These are phyloP conservation scores for Elmis aenea DNA, from an alignment of 2,888 invertebrate species.

Conservation along the genomic window DNA sequence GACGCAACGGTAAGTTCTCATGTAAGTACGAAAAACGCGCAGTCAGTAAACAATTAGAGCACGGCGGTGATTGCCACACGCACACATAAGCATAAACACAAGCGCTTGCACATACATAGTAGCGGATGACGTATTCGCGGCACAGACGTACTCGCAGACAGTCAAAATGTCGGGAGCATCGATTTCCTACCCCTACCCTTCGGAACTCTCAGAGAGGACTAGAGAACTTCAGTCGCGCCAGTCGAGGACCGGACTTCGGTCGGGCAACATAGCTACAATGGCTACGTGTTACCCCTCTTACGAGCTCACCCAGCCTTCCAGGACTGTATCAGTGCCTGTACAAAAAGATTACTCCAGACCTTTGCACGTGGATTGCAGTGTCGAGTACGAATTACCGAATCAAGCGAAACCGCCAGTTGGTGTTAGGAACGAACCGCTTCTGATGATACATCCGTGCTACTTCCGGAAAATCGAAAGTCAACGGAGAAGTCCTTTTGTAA, in stretches of 20 bases:
- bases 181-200: conserved; percentile 48
- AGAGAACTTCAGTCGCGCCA: conserved; percentile 28
- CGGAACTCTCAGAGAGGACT: conserved; percentile 13
- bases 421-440: conserved; percentile 74
- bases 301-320: conserved; percentile 47
- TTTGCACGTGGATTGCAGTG: conserved; percentile 85
- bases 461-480: conserved; percentile 83
- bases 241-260: conserved; percentile 41
- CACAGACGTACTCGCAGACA: conserved; percentile 45
- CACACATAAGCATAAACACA: conserved; percentile 13
- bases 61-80: conserved; percentile 38
- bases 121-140: conserved; percentile 38
- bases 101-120: conserved; percentile 10
- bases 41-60: conserved; percentile 44
- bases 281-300: conserved; percentile 42
- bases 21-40: conserved; percentile 18
- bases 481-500: conserved; percentile 75
- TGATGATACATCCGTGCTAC: conserved; percentile 88
- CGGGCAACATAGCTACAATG: conserved; percentile 36
- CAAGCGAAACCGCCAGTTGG: conserved; percentile 84
- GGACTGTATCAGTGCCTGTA: conserved; percentile 44
- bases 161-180: conserved; percentile 44
- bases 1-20: conserved; percentile 18
- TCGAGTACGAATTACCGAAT: conserved; percentile 86
- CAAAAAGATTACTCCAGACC: conserved; percentile 81